Evolutionary conservation across 2,797 vertebrate genomes (phyloP).

Genomic region (Acanthopagrus latus): DNA sequence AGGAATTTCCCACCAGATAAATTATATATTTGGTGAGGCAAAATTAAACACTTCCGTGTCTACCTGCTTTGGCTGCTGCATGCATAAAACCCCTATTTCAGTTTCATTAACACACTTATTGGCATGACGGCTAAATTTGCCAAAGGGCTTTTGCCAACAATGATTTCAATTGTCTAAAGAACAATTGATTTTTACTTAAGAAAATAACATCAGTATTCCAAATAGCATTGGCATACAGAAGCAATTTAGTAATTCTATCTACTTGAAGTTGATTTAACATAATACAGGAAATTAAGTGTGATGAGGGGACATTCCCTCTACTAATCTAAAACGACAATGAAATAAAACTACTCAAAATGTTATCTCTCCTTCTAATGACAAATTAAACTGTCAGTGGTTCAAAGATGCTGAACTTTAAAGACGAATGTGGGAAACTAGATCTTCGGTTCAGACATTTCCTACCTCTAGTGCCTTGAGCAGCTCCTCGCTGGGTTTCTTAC

Average conservation of each 20-base stretch:
- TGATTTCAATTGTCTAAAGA: too few relatives aligned
- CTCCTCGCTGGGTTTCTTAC: conserved; percentile 90
- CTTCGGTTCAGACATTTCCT: conserved; percentile 11
- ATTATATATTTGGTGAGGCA: not conserved
- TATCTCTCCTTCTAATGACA: not conserved
- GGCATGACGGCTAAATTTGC: too few relatives aligned
- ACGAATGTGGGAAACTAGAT: not conserved
- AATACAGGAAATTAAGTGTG: not conserved
- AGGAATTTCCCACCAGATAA: not conserved
- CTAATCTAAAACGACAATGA: not conserved
- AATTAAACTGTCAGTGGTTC: not conserved
- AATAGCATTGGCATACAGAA: too few relatives aligned
- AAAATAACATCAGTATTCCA: too few relatives aligned
- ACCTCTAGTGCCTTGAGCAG: conserved; percentile 90
- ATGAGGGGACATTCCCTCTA: not conserved
- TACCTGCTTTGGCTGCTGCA: too few relatives aligned
- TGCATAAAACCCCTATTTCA: too few relatives aligned
- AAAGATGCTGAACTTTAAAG: not conserved
- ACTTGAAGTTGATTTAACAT: too few relatives aligned
- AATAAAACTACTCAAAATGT: not conserved
- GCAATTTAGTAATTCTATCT: too few relatives aligned
- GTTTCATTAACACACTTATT: too few relatives aligned
- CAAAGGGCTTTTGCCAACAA: too few relatives aligned
- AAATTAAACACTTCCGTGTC: not conserved
- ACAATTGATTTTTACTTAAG: too few relatives aligned